Percentiles rank a stretch among this genome's conserved stretches.
Conservation (phyloP, 2,797 vertebrate species). For the Tolypeutes matacus region DNA sequence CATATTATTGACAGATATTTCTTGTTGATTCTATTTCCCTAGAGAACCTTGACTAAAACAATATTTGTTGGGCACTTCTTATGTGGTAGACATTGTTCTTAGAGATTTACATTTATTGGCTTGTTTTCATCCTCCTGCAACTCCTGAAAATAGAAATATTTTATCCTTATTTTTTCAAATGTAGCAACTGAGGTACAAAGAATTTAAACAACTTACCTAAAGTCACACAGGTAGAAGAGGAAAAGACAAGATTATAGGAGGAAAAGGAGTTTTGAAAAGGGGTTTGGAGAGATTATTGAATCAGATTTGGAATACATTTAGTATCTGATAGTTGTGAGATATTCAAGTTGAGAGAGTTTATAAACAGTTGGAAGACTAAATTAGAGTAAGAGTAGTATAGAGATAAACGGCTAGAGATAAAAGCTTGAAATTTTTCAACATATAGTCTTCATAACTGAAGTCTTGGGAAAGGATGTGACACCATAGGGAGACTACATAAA, state of each 20-base stretch:
- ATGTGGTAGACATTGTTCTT: not conserved
- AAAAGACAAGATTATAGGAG: not conserved
- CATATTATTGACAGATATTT: too few species aligned
- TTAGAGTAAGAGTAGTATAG: not conserved
- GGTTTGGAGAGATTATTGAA: not conserved
- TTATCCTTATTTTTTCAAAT: not conserved
- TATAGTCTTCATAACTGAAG: conserved; percentile 20
- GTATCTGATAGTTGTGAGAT: not conserved
- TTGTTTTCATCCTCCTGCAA: not conserved
- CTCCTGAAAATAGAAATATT: not conserved
- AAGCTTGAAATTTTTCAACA: not conserved
- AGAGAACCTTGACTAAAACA: too few species aligned
- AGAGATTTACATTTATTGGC: not conserved
- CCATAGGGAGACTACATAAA: not conserved
- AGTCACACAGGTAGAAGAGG: not conserved
- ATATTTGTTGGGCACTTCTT: not conserved
- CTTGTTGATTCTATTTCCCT: too few species aligned
- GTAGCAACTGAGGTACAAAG: not conserved
- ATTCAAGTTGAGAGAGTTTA: not conserved
- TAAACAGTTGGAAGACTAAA: not conserved
- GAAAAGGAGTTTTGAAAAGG: not conserved
- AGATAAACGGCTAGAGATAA: not conserved
- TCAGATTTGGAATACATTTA: not conserved
- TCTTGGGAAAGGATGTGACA: not conserved
- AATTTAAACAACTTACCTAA: not conserved